These are phyloP conservation scores for Oreochromis tanganicae DNA, from an alignment of 2,113 vertebrate species.

Conservation along the genomic window DNA sequence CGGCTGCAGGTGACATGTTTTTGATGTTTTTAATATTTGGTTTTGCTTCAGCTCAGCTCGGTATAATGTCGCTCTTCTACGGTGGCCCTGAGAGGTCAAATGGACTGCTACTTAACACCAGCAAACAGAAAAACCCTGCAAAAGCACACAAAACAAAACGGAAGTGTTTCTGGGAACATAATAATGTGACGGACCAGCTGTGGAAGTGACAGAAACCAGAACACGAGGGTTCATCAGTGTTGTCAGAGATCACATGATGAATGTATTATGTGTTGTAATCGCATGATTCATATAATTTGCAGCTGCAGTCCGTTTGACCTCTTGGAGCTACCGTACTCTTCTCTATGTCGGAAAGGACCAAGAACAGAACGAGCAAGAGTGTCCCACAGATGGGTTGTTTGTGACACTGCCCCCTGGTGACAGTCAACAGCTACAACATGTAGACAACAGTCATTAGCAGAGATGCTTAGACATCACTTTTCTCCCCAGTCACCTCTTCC, in stretches of 20 bases:
- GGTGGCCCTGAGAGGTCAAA: not conserved
- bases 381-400: not conserved
- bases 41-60: not conserved
- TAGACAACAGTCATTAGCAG: not conserved
- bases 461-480: not conserved
- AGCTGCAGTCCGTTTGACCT: not conserved
- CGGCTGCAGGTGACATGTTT: not conserved
- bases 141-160: not conserved
- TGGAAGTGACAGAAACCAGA: not conserved
- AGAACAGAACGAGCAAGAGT: not conserved
- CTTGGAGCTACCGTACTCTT: not conserved
- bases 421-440: not conserved
- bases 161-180: not conserved
- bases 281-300: not conserved
- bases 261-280: not conserved
- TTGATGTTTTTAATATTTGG: not conserved
- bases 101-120: not conserved
- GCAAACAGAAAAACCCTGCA: not conserved
- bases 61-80: not conserved
- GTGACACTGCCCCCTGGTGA: not conserved
- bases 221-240: not conserved
- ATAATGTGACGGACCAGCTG: not conserved
- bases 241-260: not conserved
- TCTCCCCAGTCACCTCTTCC: not conserved
- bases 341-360: not conserved